A percentile compares a stretch with the other conserved stretches of the same genome.
Evolutionary conservation across 2,113 vertebrate species (phyloP).

Genomic region (Ondatra zibethicus): DNA sequence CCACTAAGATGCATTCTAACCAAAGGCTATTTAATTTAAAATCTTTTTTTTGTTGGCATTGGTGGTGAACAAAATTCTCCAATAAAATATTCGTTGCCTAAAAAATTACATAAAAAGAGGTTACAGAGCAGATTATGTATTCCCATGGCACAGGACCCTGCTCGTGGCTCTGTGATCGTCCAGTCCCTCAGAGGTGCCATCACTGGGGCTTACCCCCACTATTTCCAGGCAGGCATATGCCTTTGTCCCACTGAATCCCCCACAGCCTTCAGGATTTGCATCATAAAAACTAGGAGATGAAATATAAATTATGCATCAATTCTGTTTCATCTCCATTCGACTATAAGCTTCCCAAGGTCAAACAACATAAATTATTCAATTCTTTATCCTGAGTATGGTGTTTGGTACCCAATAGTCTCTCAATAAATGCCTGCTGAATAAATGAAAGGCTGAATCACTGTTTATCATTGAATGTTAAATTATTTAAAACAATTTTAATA

Average conservation of each 20-base stretch:
- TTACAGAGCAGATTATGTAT: fast-evolving
- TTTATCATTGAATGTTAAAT: background rate
- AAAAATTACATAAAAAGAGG: background rate
- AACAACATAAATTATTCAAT: background rate
- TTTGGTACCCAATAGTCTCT: background rate
- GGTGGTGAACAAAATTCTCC: background rate
- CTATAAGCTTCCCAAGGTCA: constrained; percentile 49
- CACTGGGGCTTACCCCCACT: background rate
- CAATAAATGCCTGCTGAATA: background rate
- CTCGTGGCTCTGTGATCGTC: background rate
- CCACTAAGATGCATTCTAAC: background rate
- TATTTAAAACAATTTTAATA: constrained; percentile 38
- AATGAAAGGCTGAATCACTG: background rate
- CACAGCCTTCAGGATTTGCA: background rate
- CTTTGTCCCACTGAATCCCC: background rate
- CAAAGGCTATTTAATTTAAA: background rate
- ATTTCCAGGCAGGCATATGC: background rate
- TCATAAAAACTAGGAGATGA: background rate
- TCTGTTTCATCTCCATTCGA: background rate
- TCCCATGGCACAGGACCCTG: background rate
- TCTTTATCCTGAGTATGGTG: background rate
- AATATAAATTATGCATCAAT: constrained; percentile 2
- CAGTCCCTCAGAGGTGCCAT: fast-evolving
- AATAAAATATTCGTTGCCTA: background rate
- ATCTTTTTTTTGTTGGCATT: background rate